Base-by-base conservation (phyloP, 2,113 vertebrate genomes). In the Beaufortia kweichowensis region DNA sequence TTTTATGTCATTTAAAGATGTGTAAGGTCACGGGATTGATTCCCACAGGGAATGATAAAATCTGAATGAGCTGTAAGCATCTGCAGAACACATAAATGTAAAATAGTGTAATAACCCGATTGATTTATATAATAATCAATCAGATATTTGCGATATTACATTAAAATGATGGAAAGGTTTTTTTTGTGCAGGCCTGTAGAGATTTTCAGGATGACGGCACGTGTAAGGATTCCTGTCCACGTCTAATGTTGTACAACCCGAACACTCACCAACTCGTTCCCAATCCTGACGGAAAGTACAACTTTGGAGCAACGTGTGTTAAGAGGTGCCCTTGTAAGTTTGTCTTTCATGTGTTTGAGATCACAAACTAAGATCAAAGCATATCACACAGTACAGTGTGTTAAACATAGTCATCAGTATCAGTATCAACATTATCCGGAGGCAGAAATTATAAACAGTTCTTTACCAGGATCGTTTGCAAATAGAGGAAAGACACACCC, bases 271-370 rank as follows among this genome's bases (percentile, higher is more conserved):
- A 93, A 71, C 90, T 94, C 88, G 92, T 93, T 29, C 63, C 83
- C 66, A 98, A 98, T 87, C 95, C 95, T 0, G 85, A 94, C 0
- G 94, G 93, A 41, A 98, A 96, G 73, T 98, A 94, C 87, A 95
- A 92, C 81, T 98, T 94, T 0, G 97, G 97, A 3, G 94, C 95
- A 50, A 95, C 91, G 29, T 98, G 97, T 15, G 94, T 98, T 76
- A 93, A 91, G 66, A 91, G 93, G 50, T 98, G 97, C 61, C 96
- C 96, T 72, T 92, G 96, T 98, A 93, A 84, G 95, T 88, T 41
- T 62, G n/a, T 29, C 65, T 23, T 31, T 21, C 24, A 65, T 57
- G 3, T 4, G 3, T 63, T 12, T 50, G 41, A 33, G n/a, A 33
- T 23, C n/a, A n/a, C n/a, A n/a, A n/a, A 50, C 23, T 72, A 31